phyloP scores from a whole-genome alignment of 2,797 vertebrate genomes.

The Acanthiza pusilla region DNA sequence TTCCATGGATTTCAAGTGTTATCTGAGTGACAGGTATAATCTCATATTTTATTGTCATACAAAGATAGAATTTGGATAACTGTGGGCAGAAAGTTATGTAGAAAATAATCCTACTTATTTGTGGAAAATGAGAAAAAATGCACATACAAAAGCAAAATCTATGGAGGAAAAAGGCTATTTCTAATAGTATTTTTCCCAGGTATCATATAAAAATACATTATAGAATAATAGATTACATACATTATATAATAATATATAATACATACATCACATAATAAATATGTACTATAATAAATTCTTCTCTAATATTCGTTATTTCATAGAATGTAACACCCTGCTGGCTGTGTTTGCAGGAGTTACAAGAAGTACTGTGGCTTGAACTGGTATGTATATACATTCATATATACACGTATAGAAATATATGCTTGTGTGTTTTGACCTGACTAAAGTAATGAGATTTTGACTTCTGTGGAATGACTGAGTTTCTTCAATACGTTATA shows the following conservation, averaged over 20 bases:
- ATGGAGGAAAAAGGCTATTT: background rate
- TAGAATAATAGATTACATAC: background rate
- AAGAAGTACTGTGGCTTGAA: background rate
- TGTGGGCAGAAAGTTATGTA: background rate
- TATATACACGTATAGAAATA: background rate
- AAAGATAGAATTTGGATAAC: background rate
- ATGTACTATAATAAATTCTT: background rate
- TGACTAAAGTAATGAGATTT: background rate
- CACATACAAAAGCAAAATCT: background rate
- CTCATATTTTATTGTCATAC: background rate
- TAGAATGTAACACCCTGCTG: background rate
- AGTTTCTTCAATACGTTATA: background rate
- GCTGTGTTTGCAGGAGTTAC: background rate
- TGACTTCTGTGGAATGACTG: background rate
- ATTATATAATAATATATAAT: background rate
- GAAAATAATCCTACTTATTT: background rate
- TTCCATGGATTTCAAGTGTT: background rate
- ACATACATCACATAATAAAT: background rate
- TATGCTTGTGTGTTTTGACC: background rate
- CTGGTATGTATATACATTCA: background rate
- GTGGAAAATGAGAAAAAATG: background rate
- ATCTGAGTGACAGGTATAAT: background rate
- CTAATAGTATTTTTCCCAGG: background rate
- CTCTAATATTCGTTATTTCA: background rate
- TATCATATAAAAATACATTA: background rate